Conservation (phyloP, 2,797 vertebrate species). For the Schizothorax lantsangensis region DNA sequence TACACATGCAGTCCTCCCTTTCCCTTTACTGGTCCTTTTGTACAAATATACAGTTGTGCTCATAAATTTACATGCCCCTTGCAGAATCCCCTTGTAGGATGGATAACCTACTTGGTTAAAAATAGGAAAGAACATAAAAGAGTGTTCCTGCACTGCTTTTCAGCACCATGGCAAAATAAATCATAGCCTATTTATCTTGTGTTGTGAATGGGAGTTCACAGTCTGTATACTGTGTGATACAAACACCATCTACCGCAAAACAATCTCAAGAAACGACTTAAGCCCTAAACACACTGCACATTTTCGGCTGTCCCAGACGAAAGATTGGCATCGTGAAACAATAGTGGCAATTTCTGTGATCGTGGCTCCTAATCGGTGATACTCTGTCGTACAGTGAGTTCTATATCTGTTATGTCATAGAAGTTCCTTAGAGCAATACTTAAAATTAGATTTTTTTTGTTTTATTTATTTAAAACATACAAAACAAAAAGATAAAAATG, state of each 20-base stretch:
- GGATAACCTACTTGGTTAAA: conserved; percentile 16
- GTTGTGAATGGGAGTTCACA: not conserved
- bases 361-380: too few species aligned
- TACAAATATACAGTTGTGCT: conserved; percentile 21
- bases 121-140: conserved; percentile 26
- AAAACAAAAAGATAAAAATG: not conserved
- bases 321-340: too few species aligned
- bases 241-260: not conserved
- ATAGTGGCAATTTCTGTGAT: too few species aligned
- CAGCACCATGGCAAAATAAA: not conserved
- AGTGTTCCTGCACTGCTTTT: not conserved
- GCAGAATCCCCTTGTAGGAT: not conserved
- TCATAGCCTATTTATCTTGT: not conserved
- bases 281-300: too few species aligned
- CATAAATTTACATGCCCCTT: conserved; percentile 14
- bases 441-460: not conserved
- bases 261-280: not conserved
- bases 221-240: not conserved
- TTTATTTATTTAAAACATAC: not conserved
- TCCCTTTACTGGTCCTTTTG: not conserved
- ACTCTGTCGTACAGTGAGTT: too few species aligned
- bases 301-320: too few species aligned
- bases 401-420: not conserved
- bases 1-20: conserved; percentile 12
- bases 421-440: not conserved